Base-by-base conservation (phyloP, 2,888 invertebrate genomes). In the Tetrapedia diversipes region DNA sequence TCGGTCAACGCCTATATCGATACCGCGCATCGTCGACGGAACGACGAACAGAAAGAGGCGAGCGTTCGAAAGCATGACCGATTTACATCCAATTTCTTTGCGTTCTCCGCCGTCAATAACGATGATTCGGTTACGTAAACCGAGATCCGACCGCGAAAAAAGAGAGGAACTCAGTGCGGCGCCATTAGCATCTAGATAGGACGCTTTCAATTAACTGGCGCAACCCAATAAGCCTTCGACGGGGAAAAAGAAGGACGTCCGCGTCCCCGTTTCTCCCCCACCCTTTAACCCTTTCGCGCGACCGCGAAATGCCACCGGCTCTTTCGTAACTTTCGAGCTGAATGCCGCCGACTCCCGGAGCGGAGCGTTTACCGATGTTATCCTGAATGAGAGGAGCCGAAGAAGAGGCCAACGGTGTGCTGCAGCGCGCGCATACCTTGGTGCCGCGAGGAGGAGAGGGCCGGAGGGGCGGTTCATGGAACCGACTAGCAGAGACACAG, bases 311-410 rank as follows among this genome's bases (percentile, higher is more conserved):
- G 64, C 27, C 64, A 16, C 16, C 7, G 11, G 22, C 67, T 47
- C 49, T 77, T 65, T 64, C 54, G 64, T 32, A 70, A 65, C 56
- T 53, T 57, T 6, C 47, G 45, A 8, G 71, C 67, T 78, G 80
- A 80, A 77, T 77, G 67, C 79, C 45, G 67, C 79, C 45, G 65
- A 19, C 72, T 49, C 45, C 6, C 68, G 49, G 14, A 24, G 27
- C 53, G 16, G 29, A 47, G 39, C 60, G 82, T 84, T 84, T 84
- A 73, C 78, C 82, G 84, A 84, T 84, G 71, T 82, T 84, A 84
- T 84, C 84, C 76, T 32, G 57, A 61, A 73, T 68, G 64, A 16
- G 69, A 51, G 60, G 73, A 41, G n/a, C n/a, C n/a, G n/a, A n/a
- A 70, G 74, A 82, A 69, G 61, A 54, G 74, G 47, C 78, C 73